Base-by-base conservation (phyloP, 2,888 invertebrate species). In the Netelia virgata region DNA sequence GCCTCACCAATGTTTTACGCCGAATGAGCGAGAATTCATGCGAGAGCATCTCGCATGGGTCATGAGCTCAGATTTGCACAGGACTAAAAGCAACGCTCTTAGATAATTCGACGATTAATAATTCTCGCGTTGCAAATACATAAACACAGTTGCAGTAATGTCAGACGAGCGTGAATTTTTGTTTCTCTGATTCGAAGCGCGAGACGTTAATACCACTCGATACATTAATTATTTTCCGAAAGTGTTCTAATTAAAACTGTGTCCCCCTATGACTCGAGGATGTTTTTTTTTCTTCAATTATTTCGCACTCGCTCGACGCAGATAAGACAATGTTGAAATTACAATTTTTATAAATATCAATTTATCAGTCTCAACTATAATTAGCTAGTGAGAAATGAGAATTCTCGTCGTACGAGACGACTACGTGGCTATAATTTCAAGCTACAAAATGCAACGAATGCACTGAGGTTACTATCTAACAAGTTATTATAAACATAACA, bases 61-160 rank as follows among this genome's bases (percentile, higher is more conserved):
- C 90, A 89, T 87, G 88, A 92, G 90, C 91, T 91, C 92, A 90
- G 88, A 90, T 91, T 89, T 88, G 86, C 82, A 53, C 64, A 82
- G 88, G 86, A 88, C 89, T 88, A 90, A 91, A 87, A 72, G 89
- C 87, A 88, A 87, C 84, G 88, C 84, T 90, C 85, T 81, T 87
- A 70, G 87, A 87, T 87, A 87, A 87, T 80, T 82, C 78, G 66
- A 77, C 50, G 75, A 78, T 84, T 77, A 79, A 87, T 87, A 85
- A 86, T 82, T 83, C 82, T 64, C 77, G 74, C 70, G 63, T 64
- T 79, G 75, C 82, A 79, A 53, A 79, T 72, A 53, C 68, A 53
- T 43, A 41, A 59, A 69, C 28, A 64, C n/a, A 59, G 43, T 64
- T 47, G 23, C 43, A 55, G 9, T 16, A 57, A 57, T 18, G 18